Conservation (phyloP, 2,797 vertebrate species). For the Eurystomus glaucurus region DNA sequence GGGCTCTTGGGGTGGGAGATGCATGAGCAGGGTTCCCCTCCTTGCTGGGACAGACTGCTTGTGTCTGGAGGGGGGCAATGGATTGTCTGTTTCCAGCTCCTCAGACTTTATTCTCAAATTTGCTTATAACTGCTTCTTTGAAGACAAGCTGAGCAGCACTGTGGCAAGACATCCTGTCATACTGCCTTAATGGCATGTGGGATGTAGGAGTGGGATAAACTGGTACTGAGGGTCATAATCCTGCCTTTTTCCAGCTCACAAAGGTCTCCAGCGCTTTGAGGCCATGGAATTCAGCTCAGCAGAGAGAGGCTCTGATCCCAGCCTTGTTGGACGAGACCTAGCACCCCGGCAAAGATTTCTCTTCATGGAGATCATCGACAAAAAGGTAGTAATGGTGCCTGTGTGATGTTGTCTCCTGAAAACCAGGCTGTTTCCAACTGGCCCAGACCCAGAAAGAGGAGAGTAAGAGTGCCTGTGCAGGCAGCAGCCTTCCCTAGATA, state of each 20-base stretch:
- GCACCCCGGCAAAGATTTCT: slow-evolving; percentile 95
- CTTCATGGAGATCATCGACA: slow-evolving; percentile 90
- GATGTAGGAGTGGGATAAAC: neutral
- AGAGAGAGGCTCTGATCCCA: slow-evolving; percentile 81
- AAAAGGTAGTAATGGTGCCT: slow-evolving; percentile 87
- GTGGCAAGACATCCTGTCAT: neutral
- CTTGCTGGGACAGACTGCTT: neutral
- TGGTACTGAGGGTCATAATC: neutral
- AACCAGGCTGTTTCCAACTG: neutral
- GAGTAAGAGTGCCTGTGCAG: neutral
- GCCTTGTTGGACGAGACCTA: slow-evolving; percentile 78
- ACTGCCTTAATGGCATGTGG: neutral
- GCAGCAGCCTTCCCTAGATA: neutral
- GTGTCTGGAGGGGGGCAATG: neutral
- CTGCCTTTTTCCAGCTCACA: slow-evolving; percentile 86
- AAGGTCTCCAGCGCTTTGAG: slow-evolving; percentile 96
- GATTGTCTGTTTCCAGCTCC: neutral
- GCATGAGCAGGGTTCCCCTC: neutral
- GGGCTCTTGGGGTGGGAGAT: neutral
- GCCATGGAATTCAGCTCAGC: slow-evolving; percentile 88
- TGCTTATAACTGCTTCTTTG: neutral
- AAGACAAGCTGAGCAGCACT: neutral
- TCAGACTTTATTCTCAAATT: neutral
- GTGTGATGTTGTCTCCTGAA: neutral
- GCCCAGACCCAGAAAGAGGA: neutral